Evolutionary conservation across 1,140 invertebrate species (phyloP).

Genomic region (Wiebesia pumilae): DNA sequence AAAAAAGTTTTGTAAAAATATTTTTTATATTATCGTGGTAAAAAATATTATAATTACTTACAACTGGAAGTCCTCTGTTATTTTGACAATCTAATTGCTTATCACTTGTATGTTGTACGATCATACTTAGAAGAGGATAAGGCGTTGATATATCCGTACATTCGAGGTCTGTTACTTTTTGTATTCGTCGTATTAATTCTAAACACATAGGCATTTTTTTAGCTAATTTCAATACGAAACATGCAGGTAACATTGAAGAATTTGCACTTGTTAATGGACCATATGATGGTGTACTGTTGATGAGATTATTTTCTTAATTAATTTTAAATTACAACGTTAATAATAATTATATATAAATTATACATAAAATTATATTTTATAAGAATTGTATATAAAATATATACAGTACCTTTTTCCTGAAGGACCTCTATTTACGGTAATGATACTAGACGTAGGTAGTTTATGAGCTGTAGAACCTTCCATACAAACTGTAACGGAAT

Average conservation of each 20-base stretch:
- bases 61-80: slow-evolving; percentile 86
- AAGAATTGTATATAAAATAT: background rate
- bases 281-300: slow-evolving; percentile 84
- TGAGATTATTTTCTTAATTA: slow-evolving; percentile 22
- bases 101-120: slow-evolving; percentile 84
- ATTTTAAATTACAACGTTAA: background rate
- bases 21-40: background rate
- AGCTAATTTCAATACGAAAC: slow-evolving; percentile 90
- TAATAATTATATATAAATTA: background rate
- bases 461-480: slow-evolving; percentile 93
- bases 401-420: slow-evolving; percentile 84
- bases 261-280: slow-evolving; percentile 86
- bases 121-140: slow-evolving; percentile 84
- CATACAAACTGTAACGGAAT: slow-evolving; percentile 91
- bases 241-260: slow-evolving; percentile 91
- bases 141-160: slow-evolving; percentile 79
- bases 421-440: slow-evolving; percentile 83
- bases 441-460: slow-evolving; percentile 87
- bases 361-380: slow-evolving; percentile 16
- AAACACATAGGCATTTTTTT: slow-evolving; percentile 91
- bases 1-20: background rate
- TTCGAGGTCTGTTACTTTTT: slow-evolving; percentile 84
- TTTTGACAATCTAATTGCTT: slow-evolving; percentile 81
- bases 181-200: slow-evolving; percentile 83
- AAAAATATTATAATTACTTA: slow-evolving; percentile 73